A percentile compares a stretch with the other conserved stretches of the same genome.
Conservation (phyloP, 2,888 invertebrate genomes). For the Scelioninae gen. 1 region DNA sequence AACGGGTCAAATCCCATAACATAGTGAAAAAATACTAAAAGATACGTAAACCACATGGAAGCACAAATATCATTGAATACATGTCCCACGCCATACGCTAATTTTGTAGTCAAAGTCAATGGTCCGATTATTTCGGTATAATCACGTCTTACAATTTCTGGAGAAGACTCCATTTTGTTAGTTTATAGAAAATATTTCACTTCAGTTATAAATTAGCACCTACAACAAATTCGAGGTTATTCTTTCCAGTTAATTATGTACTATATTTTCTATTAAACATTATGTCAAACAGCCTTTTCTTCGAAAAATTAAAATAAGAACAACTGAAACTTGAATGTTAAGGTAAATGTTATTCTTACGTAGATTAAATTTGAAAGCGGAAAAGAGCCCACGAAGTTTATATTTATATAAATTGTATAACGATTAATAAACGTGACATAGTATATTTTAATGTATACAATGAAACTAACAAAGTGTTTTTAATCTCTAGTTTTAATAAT, state of each 20-base stretch:
- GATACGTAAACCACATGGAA: conserved; percentile 97
- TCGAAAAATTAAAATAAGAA: no score
- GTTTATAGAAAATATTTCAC: not conserved
- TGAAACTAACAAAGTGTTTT: no score
- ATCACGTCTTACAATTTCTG: conserved; percentile 79
- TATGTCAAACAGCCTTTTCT: no score
- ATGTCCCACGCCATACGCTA: conserved; percentile 92
- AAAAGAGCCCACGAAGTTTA: no score
- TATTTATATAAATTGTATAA: no score
- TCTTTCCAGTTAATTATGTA: not conserved
- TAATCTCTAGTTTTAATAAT: no score
- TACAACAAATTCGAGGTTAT: not conserved
- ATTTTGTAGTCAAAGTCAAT: conserved; percentile 82
- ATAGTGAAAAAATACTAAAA: conserved; percentile 91
- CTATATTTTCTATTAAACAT: no score
- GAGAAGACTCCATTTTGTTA: conserved; percentile 75
- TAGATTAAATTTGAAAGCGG: no score
- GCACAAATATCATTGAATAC: conserved; percentile 96
- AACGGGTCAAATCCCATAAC: conserved; percentile 85
- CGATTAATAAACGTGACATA: no score
- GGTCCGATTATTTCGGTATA: conserved; percentile 85
- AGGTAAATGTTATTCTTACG: no score
- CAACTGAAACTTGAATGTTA: no score
- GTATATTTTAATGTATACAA: no score
- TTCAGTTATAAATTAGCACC: not conserved